Evolutionary conservation across 2,888 invertebrate genomes (phyloP).

Genomic region (Poecilobothrus nobilitatus): DNA sequence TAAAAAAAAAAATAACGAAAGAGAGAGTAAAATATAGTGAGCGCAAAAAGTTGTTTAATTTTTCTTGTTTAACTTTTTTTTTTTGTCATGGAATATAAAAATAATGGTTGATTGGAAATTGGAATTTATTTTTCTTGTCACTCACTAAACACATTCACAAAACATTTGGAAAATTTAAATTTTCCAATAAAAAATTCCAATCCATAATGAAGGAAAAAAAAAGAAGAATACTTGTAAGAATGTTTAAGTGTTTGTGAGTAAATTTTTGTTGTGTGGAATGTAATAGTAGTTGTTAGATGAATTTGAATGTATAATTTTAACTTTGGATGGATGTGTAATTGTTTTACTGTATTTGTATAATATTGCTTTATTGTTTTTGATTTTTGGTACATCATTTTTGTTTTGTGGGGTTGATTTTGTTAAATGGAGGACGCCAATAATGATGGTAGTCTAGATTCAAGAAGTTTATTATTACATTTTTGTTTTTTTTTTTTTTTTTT

Average conservation of each 20-base stretch:
- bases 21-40: background rate
- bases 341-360: background rate
- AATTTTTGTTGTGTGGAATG: background rate
- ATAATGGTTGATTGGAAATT: background rate
- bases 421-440: conserved; percentile 43
- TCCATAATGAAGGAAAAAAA: background rate
- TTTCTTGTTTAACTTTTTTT: background rate
- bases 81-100: background rate
- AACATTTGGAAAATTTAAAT: background rate
- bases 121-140: background rate
- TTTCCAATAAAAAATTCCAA: background rate
- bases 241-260: background rate
- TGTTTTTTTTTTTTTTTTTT: background rate
- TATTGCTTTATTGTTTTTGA: too few species aligned
- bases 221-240: too few species aligned
- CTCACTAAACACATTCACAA: background rate
- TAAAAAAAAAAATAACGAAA: background rate
- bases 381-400: background rate
- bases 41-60: background rate
- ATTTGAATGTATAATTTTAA: background rate
- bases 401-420: conserved; percentile 2
- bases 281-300: too few species aligned
- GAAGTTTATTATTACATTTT: background rate
- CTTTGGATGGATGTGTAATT: background rate
- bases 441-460: conserved; percentile 5